These are phyloP conservation scores for Malachius bipustulatus DNA, from an alignment of 2,888 invertebrate species.

Conservation along the genomic window DNA sequence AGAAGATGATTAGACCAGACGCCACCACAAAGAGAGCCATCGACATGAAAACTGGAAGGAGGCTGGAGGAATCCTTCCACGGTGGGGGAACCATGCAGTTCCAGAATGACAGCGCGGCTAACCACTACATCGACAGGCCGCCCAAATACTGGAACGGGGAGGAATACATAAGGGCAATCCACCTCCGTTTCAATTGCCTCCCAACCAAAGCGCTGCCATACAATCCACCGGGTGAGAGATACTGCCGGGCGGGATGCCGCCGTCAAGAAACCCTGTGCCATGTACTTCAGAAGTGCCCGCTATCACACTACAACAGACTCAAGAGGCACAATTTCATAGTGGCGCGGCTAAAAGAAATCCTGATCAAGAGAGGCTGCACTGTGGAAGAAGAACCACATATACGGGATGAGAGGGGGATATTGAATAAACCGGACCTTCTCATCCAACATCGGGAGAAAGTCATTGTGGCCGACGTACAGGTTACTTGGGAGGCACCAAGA, in stretches of 20 bases:
- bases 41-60: slow-evolving; percentile 6
- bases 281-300: slow-evolving; percentile 21
- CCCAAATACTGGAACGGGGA: slow-evolving; percentile 21
- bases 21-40: slow-evolving; percentile 5
- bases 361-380: slow-evolving; percentile 14
- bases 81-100: slow-evolving; percentile 15
- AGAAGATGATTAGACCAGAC: slow-evolving; percentile 4
- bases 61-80: slow-evolving; percentile 13
- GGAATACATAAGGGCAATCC: slow-evolving; percentile 22
- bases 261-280: slow-evolving; percentile 19
- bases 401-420: slow-evolving; percentile 13
- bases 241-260: slow-evolving; percentile 21
- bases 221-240: slow-evolving; percentile 19
- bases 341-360: slow-evolving; percentile 10
- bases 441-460: slow-evolving; percentile 6
- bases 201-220: slow-evolving; percentile 24
- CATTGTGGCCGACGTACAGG: slow-evolving; percentile 12
- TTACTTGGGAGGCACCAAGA: slow-evolving; percentile 13
- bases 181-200: slow-evolving; percentile 22
- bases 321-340: slow-evolving; percentile 15
- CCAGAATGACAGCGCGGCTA: not conserved
- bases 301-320: slow-evolving; percentile 16
- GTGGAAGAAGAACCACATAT: slow-evolving; percentile 19
- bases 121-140: slow-evolving; percentile 16
- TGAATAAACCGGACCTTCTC: slow-evolving; percentile 15